A percentile compares a stretch with the other conserved stretches of the same genome.
phyloP scores from a whole-genome alignment of 2,113 vertebrate genomes.

The Corvus hawaiiensis region DNA sequence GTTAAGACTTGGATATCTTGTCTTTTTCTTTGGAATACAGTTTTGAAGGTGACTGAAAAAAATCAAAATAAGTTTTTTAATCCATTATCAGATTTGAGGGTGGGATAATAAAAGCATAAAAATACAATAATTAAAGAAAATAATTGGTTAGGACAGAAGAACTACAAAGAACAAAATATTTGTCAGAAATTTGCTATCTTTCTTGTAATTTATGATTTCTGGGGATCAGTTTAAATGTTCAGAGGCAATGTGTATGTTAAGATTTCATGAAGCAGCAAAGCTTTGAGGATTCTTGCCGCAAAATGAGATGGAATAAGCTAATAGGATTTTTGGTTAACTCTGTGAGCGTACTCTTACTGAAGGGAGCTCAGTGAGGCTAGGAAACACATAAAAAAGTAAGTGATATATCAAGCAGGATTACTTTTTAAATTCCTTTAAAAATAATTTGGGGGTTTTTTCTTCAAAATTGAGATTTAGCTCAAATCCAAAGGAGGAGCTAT shows the following conservation, averaged over 20 bases:
- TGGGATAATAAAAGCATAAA: not conserved
- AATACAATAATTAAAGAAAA: not conserved
- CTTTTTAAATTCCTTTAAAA: not conserved
- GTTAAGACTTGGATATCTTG: not conserved
- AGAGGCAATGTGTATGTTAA: not conserved
- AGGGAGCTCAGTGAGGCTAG: not conserved
- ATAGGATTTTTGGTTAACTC: not conserved
- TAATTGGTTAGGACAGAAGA: not conserved
- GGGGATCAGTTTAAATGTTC: not conserved
- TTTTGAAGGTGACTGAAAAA: not conserved
- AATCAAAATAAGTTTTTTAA: not conserved
- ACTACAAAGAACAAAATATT: not conserved
- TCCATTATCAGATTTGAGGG: not conserved
- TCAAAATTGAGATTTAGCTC: not conserved
- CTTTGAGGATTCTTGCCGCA: not conserved
- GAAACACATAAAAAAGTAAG: not conserved
- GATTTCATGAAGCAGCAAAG: not conserved
- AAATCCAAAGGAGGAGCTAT: not conserved
- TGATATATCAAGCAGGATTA: not conserved
- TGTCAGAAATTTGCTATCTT: not conserved
- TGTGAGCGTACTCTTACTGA: accelerated
- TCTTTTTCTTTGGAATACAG: not conserved
- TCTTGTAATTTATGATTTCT: not conserved
- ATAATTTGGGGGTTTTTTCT: accelerated
- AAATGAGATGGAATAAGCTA: not conserved